A percentile compares a stretch with the other conserved stretches of the same genome.
Evolutionary conservation across 64 coral and sea anemone genomes (phyloP).

Genomic region (Stichodactyla mertensii): DNA sequence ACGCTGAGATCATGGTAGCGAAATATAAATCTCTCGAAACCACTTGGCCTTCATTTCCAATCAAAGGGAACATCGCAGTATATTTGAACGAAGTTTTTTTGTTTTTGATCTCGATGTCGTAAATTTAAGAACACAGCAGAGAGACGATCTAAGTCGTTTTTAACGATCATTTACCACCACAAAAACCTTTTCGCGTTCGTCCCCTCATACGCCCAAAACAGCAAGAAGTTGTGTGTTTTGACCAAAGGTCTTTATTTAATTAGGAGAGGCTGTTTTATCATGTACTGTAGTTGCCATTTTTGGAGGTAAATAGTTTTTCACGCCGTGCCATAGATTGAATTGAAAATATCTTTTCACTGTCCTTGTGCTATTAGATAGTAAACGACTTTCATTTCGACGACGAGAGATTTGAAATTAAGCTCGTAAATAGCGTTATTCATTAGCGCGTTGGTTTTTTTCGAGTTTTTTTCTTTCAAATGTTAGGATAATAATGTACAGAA

Average conservation of each 20-base stretch:
- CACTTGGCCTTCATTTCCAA: not conserved
- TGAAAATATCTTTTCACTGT: conserved; percentile 7
- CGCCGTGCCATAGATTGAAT: not conserved
- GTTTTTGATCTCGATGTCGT: not conserved
- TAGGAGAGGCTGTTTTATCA: conserved; percentile 18
- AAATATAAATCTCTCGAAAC: not conserved
- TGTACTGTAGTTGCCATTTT: conserved; percentile 11
- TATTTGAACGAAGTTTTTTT: not conserved
- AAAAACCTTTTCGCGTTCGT: not conserved
- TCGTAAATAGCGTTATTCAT: conserved; percentile 10
- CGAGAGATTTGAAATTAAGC: conserved; percentile 2
- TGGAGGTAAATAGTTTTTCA: conserved; percentile 11
- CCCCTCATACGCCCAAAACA: conserved; percentile 12
- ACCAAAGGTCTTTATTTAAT: conserved; percentile 22
- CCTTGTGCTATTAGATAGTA: not conserved
- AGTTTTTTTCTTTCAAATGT: conserved; percentile 17
- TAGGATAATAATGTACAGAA: not conserved
- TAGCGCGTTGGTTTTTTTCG: not conserved
- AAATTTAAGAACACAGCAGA: not conserved
- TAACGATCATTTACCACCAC: conserved; percentile 7
- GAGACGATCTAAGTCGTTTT: not conserved
- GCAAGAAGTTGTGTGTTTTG: conserved; percentile 1
- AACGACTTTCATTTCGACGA: not conserved
- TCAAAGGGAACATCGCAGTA: not conserved
- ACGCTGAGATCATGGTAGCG: not conserved